A percentile compares a stretch with the other conserved stretches of the same genome.
Evolutionary conservation across 2,888 invertebrate species (phyloP).

Genomic region (Portevinia maculata): DNA sequence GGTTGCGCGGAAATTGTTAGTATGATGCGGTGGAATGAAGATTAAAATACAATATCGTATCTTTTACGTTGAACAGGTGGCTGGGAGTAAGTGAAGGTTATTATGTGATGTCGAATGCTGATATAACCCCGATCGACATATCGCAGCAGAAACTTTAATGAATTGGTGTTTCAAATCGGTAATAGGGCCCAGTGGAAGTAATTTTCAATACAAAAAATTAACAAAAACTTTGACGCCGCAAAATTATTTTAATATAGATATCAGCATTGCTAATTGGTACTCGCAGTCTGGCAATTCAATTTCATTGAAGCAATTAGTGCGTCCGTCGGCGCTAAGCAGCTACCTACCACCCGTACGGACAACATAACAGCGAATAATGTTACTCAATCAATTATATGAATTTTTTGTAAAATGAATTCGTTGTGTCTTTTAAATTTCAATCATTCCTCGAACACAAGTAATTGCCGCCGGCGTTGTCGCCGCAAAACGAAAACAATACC

Average conservation of each 20-base stretch:
- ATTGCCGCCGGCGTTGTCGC: slow-evolving; percentile 42
- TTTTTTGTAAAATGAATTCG: slow-evolving; percentile 56
- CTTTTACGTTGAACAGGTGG: too few relatives aligned
- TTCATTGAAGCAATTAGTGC: slow-evolving; percentile 36
- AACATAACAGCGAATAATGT: background rate
- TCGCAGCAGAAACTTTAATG: background rate
- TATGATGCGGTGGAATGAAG: too few relatives aligned
- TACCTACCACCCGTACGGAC: background rate
- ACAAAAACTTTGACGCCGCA: background rate
- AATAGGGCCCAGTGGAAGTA: too few relatives aligned
- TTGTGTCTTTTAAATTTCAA: slow-evolving; percentile 53
- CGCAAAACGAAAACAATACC: slow-evolving; percentile 24
- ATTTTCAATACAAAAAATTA: too few relatives aligned
- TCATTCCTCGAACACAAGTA: slow-evolving; percentile 38
- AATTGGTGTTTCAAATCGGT: slow-evolving; percentile 5
- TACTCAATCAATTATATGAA: slow-evolving; percentile 54
- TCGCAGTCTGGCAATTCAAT: background rate
- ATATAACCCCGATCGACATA: too few relatives aligned
- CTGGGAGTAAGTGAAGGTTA: too few relatives aligned
- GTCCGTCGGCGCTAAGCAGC: slow-evolving; percentile 28
- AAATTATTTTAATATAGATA: slow-evolving; percentile 43
- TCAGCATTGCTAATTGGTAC: slow-evolving; percentile 13
- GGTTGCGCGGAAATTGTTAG: background rate
- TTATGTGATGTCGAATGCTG: too few relatives aligned
- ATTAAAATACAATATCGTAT: too few relatives aligned